Conservation (phyloP, 2,797 vertebrate species). For the Neopelma chrysocephalum region DNA sequence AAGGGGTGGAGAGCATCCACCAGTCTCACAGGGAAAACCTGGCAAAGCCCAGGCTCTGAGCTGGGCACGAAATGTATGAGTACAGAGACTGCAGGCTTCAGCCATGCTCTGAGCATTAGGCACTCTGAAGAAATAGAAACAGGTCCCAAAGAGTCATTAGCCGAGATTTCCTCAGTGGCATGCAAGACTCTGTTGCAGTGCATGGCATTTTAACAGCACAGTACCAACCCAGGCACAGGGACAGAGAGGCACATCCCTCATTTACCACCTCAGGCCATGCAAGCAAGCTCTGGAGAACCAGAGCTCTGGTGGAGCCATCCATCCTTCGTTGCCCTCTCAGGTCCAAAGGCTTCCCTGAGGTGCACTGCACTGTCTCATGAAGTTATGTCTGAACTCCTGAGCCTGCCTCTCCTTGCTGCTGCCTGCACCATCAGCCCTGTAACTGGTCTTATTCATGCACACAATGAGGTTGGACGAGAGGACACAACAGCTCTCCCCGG, state of each 20-base stretch:
- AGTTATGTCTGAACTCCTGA: slow-evolving; percentile 1
- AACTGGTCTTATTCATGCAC: neutral
- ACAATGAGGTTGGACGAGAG: neutral
- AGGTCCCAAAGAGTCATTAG: neutral
- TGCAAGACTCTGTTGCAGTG: neutral
- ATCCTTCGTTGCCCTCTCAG: neutral
- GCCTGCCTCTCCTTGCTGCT: neutral
- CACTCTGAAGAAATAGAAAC: neutral
- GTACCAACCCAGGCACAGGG: neutral
- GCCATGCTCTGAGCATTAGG: neutral
- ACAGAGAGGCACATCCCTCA: neutral
- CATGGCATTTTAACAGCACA: neutral
- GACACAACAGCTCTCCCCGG: neutral
- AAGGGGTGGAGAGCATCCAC: neutral
- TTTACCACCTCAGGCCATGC: neutral
- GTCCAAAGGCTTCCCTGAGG: neutral
- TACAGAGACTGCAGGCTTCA: neutral
- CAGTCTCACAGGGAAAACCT: neutral
- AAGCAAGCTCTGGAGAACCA: neutral
- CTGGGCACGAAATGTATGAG: neutral
- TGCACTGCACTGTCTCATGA: neutral
- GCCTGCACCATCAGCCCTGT: neutral
- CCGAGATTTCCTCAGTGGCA: neutral
- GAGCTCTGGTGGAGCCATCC: neutral
- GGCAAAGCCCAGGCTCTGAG: neutral